Conservation (phyloP, 2,888 invertebrate genomes). For the Aphodius sticticus region DNA sequence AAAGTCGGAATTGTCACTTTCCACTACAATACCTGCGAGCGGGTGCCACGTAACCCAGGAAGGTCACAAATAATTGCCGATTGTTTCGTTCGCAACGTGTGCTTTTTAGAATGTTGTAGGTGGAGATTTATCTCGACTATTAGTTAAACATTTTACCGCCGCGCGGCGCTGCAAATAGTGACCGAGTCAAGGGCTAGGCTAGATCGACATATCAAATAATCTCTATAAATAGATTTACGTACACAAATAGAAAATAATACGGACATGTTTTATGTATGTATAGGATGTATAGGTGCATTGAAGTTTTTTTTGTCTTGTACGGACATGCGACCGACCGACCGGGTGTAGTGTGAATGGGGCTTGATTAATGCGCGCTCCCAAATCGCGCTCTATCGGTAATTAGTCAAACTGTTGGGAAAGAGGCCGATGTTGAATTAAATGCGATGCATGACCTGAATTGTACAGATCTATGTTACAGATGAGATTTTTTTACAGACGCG, state of each 20-base stretch:
- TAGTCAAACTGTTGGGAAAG: neutral
- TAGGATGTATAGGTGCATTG: neutral
- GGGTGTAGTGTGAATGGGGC: neutral
- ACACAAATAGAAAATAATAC: constrained; percentile 12
- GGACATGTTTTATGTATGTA: neutral
- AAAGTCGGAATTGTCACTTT: neutral
- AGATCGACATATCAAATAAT: constrained; percentile 40
- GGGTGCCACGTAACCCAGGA: constrained; percentile 21
- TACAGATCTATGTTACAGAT: neutral
- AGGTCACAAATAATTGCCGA: constrained; percentile 24
- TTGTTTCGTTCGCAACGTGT: neutral
- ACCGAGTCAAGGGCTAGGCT: constrained; percentile 43
- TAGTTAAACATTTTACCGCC: neutral
- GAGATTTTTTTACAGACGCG: neutral
- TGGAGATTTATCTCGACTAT: constrained; percentile 4
- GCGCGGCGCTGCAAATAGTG: neutral
- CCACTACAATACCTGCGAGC: neutral
- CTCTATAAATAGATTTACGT: constrained; percentile 45
- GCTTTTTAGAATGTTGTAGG: constrained; percentile 16
- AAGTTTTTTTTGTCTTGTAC: neutral
- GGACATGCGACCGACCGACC: neutral
- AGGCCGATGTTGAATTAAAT: neutral
- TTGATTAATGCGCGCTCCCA: neutral
- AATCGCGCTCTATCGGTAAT: neutral
- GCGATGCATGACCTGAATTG: neutral